Evolutionary conservation across 2,113 vertebrate genomes (phyloP).

Genomic region (Oreotrochilus melanogaster): DNA sequence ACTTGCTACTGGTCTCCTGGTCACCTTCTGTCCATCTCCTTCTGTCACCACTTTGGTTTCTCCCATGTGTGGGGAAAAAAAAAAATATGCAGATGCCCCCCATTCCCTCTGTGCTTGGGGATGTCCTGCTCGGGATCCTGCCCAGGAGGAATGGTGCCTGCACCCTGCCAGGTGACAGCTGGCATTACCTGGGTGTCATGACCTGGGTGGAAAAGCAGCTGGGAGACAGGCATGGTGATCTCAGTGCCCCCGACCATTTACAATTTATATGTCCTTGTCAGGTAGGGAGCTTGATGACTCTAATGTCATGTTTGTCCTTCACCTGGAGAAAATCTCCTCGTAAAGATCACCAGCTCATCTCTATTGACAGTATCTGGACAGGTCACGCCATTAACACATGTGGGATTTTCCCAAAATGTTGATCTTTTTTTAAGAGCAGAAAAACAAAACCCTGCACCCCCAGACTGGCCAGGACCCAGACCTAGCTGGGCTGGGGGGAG

Average conservation of each 20-base stretch:
- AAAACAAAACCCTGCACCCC: not conserved
- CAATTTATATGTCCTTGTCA: conserved; percentile 64
- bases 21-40: not conserved
- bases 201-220: not conserved
- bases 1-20: not conserved
- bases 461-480: not conserved
- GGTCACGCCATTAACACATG: conserved; percentile 42
- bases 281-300: conserved; percentile 46
- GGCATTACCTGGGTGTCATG: not conserved
- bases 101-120: not conserved
- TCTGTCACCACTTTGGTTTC: too few species aligned
- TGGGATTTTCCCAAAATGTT: conserved; percentile 53
- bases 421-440: conserved; percentile 16
- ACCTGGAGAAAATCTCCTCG: conserved; percentile 61
- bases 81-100: too few species aligned
- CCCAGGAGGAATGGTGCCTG: not conserved
- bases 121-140: too few species aligned
- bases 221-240: not conserved
- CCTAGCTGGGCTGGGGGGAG: not conserved
- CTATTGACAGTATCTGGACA: conserved; percentile 61
- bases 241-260: conserved; percentile 17
- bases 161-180: not conserved
- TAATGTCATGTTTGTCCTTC: conserved; percentile 67
- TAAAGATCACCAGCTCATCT: conserved; percentile 68
- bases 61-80: not conserved